These are phyloP conservation scores for Drosophila nasuta DNA, from an alignment of 1,140 invertebrate genomes.

Conservation along the genomic window DNA sequence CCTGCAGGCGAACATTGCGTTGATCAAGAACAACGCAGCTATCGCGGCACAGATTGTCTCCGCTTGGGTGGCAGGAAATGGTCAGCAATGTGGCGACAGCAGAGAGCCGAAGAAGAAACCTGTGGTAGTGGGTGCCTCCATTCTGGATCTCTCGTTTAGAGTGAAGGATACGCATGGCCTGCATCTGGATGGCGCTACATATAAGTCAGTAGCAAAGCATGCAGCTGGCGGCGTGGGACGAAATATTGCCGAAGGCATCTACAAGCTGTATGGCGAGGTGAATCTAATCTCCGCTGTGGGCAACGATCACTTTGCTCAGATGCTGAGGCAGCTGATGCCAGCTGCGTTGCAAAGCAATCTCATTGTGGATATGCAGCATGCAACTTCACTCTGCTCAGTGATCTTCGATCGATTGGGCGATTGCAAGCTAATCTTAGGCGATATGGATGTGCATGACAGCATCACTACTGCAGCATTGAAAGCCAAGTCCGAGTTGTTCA, in stretches of 20 bases:
- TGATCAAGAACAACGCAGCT: constrained; percentile 96
- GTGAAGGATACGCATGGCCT: constrained; percentile 73
- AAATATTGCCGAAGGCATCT: constrained; percentile 95
- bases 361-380: constrained; percentile 75
- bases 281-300: constrained; percentile 93
- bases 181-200: constrained; percentile 92
- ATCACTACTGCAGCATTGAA: constrained; percentile 88
- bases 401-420: constrained; percentile 91
- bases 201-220: constrained; percentile 87
- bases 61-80: constrained; percentile 37
- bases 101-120: constrained; percentile 15
- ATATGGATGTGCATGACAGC: constrained; percentile 92
- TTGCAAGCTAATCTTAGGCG: constrained; percentile 91
- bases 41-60: constrained; percentile 93
- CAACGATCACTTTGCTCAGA: constrained; percentile 87
- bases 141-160: constrained; percentile 71
- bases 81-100: background rate
- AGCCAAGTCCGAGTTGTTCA: constrained; percentile 86
- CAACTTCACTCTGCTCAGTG: constrained; percentile 91
- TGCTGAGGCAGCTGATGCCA: constrained; percentile 84
- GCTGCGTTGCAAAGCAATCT: constrained; percentile 79
- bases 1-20: constrained; percentile 93
- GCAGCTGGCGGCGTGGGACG: constrained; percentile 94
- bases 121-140: constrained; percentile 76
- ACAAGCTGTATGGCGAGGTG: constrained; percentile 88